These are phyloP conservation scores for Pao palembangensis DNA, from an alignment of 2,113 vertebrate species.

Conservation along the genomic window DNA sequence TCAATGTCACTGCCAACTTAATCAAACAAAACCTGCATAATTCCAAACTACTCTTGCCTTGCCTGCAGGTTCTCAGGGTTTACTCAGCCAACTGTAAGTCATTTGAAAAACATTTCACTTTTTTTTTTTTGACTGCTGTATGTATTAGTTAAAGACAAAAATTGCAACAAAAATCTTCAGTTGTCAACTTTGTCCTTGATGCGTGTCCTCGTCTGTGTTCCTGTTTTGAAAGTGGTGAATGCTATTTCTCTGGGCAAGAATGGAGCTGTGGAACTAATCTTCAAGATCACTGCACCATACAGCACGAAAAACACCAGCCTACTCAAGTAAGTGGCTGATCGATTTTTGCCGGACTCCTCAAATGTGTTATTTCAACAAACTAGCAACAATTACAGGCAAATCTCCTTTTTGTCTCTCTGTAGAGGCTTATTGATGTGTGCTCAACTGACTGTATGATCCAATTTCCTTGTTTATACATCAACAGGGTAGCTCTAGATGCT, in stretches of 20 bases:
- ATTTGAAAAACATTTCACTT: neutral
- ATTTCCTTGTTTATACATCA: constrained; percentile 62
- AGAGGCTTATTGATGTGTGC: constrained; percentile 1
- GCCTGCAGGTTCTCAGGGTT: constrained; percentile 91
- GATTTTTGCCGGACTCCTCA: too few relatives aligned
- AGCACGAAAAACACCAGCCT: constrained; percentile 91
- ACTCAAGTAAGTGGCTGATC: constrained; percentile 83
- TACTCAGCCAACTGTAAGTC: constrained; percentile 92
- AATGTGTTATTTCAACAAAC: constrained; percentile 4
- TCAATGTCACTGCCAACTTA: constrained; percentile 85
- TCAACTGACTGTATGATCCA: constrained; percentile 21
- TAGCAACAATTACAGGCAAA: neutral
- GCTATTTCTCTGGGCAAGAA: constrained; percentile 91
- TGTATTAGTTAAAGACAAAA: neutral
- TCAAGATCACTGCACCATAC: constrained; percentile 90
- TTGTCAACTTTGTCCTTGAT: neutral
- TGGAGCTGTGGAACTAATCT: constrained; percentile 89
- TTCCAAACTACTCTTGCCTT: constrained; percentile 85
- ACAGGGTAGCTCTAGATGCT: constrained; percentile 95
- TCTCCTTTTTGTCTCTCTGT: constrained; percentile 9
- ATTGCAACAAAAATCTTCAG: neutral
- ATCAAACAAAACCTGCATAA: constrained; percentile 92
- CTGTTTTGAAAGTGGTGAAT: constrained; percentile 83
- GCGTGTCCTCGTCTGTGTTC: constrained; percentile 11
- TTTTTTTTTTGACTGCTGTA: neutral